Percentiles rank a stretch among this genome's conserved stretches.
These are phyloP conservation scores for Callocephalon fimbriatum DNA, from an alignment of 2,113 vertebrate species.

Conservation along the genomic window DNA sequence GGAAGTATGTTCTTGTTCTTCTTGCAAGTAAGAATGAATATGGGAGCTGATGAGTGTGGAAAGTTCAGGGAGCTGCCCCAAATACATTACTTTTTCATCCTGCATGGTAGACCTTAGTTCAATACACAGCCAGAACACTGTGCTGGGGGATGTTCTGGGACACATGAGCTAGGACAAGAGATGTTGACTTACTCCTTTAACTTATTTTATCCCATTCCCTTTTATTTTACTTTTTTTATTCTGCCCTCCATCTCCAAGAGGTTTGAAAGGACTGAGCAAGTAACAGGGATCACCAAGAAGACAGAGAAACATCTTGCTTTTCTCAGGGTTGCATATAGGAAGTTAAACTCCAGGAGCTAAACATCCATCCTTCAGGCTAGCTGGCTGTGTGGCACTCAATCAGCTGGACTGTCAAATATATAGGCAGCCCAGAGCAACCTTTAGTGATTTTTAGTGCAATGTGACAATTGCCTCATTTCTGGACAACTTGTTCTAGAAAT, in stretches of 20 bases:
- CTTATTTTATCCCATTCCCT: not conserved
- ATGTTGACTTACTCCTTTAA: not conserved
- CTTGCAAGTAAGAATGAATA: not conserved
- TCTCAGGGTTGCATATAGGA: not conserved
- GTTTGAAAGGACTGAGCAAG: not conserved
- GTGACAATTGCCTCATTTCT: not conserved
- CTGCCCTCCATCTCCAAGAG: not conserved
- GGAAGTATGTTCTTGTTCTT: not conserved
- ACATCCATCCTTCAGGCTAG: not conserved
- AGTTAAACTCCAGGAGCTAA: not conserved
- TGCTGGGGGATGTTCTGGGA: not conserved
- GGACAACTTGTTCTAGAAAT: not conserved
- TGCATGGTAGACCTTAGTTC: not conserved
- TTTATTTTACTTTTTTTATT: not conserved
- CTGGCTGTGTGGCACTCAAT: not conserved
- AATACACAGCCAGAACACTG: fast-evolving
- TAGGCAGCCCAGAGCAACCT: fast-evolving
- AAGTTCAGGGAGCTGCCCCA: not conserved
- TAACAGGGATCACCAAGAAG: not conserved
- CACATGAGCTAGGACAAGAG: not conserved
- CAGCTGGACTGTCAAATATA: not conserved
- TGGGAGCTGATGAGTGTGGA: not conserved
- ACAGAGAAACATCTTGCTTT: not conserved
- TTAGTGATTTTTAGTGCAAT: not conserved
- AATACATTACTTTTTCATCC: not conserved